These are phyloP conservation scores for Icerya purchasi DNA, from an alignment of 2,888 invertebrate genomes.

Conservation along the genomic window DNA sequence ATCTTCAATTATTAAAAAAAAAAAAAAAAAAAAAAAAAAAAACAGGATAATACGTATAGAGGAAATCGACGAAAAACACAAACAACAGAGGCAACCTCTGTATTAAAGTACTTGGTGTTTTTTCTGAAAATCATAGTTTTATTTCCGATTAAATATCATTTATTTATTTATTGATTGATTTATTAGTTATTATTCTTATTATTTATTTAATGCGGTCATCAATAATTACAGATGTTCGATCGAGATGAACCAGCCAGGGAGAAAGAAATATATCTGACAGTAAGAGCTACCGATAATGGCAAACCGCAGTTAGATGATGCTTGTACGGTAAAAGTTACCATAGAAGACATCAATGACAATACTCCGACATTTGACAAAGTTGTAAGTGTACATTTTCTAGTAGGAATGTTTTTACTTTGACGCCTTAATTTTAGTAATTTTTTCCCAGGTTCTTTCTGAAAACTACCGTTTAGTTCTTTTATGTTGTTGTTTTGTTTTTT, in stretches of 20 bases:
- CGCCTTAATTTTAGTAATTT: too few species aligned
- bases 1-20: neutral
- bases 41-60: neutral
- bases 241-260: slow-evolving; percentile 69
- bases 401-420: too few species aligned
- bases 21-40: neutral
- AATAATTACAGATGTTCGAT: slow-evolving; percentile 48
- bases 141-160: too few species aligned
- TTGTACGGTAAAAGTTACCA: slow-evolving; percentile 76
- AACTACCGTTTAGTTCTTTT: too few species aligned
- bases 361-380: slow-evolving; percentile 56
- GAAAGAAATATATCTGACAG: slow-evolving; percentile 59
- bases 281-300: slow-evolving; percentile 82
- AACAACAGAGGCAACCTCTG: neutral
- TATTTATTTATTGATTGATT: too few species aligned
- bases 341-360: slow-evolving; percentile 87
- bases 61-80: neutral
- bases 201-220: too few species aligned
- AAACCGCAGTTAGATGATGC: slow-evolving; percentile 73
- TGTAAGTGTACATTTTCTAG: too few species aligned
- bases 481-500: too few species aligned
- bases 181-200: neutral
- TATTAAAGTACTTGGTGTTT: neutral
- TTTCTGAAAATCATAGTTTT: too few species aligned
- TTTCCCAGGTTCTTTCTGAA: too few species aligned